phyloP scores from a whole-genome alignment of 1,140 invertebrate genomes.

The Protaetia brevitarsis region DNA sequence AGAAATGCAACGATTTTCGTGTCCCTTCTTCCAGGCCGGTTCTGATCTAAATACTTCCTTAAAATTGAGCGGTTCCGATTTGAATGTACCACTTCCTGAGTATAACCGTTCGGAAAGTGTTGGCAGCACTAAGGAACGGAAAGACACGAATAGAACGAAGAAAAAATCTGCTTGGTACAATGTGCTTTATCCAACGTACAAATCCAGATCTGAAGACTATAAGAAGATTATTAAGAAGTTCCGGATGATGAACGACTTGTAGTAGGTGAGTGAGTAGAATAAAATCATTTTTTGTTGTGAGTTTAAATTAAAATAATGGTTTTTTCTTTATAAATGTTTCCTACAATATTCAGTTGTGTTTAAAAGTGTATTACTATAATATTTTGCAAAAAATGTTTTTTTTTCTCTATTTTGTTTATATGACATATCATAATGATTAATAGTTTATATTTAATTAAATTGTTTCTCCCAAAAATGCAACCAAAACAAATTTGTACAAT shows the following conservation, averaged over 20 bases:
- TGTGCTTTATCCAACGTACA: constrained; percentile 89
- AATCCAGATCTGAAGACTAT: constrained; percentile 88
- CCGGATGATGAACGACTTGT: constrained; percentile 87
- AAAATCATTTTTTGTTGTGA: not conserved
- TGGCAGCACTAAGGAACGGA: constrained; percentile 45
- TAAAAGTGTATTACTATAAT: too few species aligned
- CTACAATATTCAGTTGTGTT: too few species aligned
- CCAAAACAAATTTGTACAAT: too few species aligned
- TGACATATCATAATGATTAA: too few species aligned
- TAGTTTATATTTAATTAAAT: too few species aligned
- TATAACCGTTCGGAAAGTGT: constrained; percentile 13
- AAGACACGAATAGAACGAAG: constrained; percentile 54
- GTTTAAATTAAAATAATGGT: not conserved
- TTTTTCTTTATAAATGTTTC: not conserved
- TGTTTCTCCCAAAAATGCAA: too few species aligned
- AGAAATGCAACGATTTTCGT: not conserved
- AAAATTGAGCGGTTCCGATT: not conserved
- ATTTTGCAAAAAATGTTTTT: too few species aligned
- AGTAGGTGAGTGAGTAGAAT: constrained; percentile 67
- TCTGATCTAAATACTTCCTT: not conserved
- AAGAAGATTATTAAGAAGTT: constrained; percentile 87
- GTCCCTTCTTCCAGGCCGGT: not conserved
- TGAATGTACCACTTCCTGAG: constrained; percentile 12
- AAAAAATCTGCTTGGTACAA: constrained; percentile 81
- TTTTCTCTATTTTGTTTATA: too few species aligned